These are phyloP conservation scores for Chymomyza caudatula DNA, from an alignment of 2,888 invertebrate species.

Conservation along the genomic window DNA sequence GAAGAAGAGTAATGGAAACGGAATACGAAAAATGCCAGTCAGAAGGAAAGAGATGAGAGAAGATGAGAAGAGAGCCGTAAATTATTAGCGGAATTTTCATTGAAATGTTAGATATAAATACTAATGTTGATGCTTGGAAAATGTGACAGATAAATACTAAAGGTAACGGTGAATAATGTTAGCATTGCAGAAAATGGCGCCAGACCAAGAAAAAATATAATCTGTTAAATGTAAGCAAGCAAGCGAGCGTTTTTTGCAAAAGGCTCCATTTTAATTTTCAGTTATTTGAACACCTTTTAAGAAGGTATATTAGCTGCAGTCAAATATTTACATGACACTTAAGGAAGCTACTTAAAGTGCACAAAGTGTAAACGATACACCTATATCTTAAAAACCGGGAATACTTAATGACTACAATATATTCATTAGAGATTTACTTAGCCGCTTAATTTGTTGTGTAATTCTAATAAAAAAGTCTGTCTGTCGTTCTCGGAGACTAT, in stretches of 20 bases:
- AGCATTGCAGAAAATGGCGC: neutral
- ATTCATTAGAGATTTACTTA: too few species aligned
- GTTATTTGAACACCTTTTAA: neutral
- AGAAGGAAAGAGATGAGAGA: neutral
- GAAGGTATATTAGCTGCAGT: neutral
- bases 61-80: slow-evolving; percentile 37
- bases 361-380: too few species aligned
- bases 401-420: too few species aligned
- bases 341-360: too few species aligned
- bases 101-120: slow-evolving; percentile 41
- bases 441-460: too few species aligned
- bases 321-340: too few species aligned
- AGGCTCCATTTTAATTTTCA: neutral
- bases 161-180: slow-evolving; percentile 36
- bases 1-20: neutral
- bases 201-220: slow-evolving; percentile 53
- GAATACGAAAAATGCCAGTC: neutral
- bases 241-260: slow-evolving; percentile 1
- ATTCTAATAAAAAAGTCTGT: too few species aligned
- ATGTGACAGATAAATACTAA: neutral
- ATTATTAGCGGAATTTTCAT: slow-evolving; percentile 63
- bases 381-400: too few species aligned
- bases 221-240: slow-evolving; percentile 56
- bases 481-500: too few species aligned
- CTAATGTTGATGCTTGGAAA: neutral